Percentiles rank a stretch among this genome's conserved stretches.
phyloP scores from a whole-genome alignment of 2,113 vertebrate species.

The Rhabdornis inornatus region DNA sequence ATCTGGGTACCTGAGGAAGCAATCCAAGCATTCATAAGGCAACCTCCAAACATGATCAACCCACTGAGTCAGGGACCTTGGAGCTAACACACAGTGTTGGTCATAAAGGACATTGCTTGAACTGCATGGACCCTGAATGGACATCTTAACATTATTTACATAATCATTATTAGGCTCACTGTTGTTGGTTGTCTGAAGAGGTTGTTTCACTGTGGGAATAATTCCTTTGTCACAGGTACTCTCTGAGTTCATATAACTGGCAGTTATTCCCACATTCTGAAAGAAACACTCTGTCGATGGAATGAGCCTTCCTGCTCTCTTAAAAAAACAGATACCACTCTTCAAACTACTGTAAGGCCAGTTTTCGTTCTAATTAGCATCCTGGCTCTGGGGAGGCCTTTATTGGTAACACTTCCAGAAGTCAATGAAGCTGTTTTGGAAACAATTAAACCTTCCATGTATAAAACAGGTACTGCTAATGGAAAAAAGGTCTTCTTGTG shows the following conservation, averaged over 20 bases:
- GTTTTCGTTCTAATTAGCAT: slow-evolving; percentile 65
- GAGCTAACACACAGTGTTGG: neutral
- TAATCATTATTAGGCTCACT: neutral
- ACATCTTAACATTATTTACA: neutral
- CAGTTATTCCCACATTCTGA: slow-evolving; percentile 2
- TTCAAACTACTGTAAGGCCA: slow-evolving; percentile 22
- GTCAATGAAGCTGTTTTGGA: slow-evolving; percentile 65
- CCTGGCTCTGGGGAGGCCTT: slow-evolving; percentile 41
- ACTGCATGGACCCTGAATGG: neutral
- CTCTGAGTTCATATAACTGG: neutral
- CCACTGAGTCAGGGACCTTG: rapidly evolving
- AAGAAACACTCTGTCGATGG: neutral
- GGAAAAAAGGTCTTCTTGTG: slow-evolving; percentile 31
- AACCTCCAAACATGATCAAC: neutral
- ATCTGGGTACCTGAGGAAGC: neutral
- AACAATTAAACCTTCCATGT: slow-evolving; percentile 50
- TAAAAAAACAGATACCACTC: slow-evolving; percentile 32
- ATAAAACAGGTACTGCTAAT: slow-evolving; percentile 43
- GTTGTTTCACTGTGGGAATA: neutral
- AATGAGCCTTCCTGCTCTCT: neutral
- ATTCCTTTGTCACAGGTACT: slow-evolving; percentile 18
- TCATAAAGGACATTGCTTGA: neutral
- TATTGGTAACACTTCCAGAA: slow-evolving; percentile 48
- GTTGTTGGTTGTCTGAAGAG: neutral
- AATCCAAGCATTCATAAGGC: neutral